Percentiles rank a stretch among this genome's conserved stretches.
Evolutionary conservation across 2,888 invertebrate genomes (phyloP).

Genomic region (Metopia argyrocephala): DNA sequence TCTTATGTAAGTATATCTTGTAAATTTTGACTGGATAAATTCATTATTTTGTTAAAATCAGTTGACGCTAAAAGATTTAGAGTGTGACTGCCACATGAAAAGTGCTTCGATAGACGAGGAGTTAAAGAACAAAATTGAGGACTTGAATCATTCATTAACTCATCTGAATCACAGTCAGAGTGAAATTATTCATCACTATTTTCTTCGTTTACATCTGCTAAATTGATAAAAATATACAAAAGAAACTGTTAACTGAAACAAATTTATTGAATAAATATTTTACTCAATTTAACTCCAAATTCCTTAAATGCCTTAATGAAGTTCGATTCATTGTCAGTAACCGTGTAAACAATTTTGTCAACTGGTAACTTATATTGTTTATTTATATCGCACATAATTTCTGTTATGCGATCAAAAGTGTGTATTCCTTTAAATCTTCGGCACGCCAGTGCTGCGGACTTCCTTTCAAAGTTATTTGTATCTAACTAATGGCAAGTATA

Average conservation of each 20-base stretch:
- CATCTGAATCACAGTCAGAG: conserved; percentile 34
- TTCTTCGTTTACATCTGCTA: conserved; percentile 7
- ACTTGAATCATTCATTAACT: not conserved
- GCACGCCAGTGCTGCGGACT: conserved; percentile 33
- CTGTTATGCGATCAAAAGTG: conserved; percentile 18
- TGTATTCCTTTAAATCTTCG: conserved; percentile 38
- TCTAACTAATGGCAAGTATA: conserved; percentile 44
- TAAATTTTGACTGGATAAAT: conserved; percentile 8
- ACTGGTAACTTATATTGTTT: conserved; percentile 24
- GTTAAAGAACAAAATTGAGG: conserved; percentile 22
- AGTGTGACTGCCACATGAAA: conserved; percentile 44
- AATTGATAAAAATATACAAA: conserved; percentile 29
- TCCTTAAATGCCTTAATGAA: conserved; percentile 38
- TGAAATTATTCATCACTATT: conserved; percentile 38
- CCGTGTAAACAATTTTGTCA: conserved; percentile 39
- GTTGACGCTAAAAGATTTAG: conserved; percentile 49
- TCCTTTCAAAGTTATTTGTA: conserved; percentile 28
- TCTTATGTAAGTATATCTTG: conserved; percentile 39
- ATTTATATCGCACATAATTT: conserved; percentile 31
- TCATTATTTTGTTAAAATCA: conserved; percentile 42
- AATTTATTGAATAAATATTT: not conserved
- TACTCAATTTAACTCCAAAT: conserved; percentile 40
- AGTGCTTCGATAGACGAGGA: conserved; percentile 25
- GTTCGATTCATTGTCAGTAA: conserved; percentile 41
- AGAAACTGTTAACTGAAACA: conserved; percentile 3